Evolutionary conservation across 1,140 invertebrate genomes (phyloP).

Genomic region (Nylanderia fulva): DNA sequence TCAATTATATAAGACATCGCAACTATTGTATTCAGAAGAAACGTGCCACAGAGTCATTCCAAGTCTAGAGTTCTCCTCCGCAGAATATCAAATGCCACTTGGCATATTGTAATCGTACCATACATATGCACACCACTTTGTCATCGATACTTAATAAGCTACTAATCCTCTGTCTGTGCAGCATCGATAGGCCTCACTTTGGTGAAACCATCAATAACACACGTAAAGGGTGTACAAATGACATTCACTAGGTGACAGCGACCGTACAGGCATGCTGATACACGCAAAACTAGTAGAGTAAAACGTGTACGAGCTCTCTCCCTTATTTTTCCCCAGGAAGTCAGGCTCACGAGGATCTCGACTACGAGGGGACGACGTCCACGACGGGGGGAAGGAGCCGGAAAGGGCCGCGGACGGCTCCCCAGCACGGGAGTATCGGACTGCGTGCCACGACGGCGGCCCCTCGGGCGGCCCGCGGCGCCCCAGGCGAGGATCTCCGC

Average conservation of each 20-base stretch:
- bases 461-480: constrained; percentile 66
- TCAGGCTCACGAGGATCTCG: too few species aligned
- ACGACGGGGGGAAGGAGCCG: neutral
- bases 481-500: constrained; percentile 76
- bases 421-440: neutral
- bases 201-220: too few species aligned
- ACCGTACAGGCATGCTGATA: too few species aligned
- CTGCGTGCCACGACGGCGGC: constrained; percentile 46
- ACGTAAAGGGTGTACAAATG: too few species aligned
- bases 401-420: neutral
- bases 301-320: too few species aligned
- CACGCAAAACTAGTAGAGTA: too few species aligned
- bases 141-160: neutral
- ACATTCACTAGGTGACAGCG: too few species aligned
- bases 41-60: neutral
- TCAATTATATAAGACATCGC: neutral
- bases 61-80: too few species aligned
- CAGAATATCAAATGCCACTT: neutral
- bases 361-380: neutral
- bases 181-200: neutral
- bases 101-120: neutral
- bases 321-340: too few species aligned
- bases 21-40: neutral
- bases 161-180: neutral
- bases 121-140: neutral